Evolutionary conservation across 2,113 vertebrate species (phyloP), one percentile per base, ranked within the genome.

Genomic region (Arothron firmamentum): DNA sequence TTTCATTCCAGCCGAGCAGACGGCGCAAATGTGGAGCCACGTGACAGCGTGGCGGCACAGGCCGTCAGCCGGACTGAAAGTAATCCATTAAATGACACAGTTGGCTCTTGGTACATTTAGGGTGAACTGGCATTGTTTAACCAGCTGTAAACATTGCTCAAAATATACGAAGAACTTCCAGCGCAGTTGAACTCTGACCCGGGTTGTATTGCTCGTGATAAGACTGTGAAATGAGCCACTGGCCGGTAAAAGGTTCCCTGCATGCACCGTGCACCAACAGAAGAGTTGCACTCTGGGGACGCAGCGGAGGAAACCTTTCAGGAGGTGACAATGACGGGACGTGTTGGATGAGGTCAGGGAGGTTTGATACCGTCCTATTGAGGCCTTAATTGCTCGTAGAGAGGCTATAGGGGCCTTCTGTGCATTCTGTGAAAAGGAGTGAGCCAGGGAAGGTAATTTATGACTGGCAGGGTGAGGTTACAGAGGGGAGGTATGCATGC

Each of bases 401-500:
- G 84, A 84, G 57, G 77, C 80, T 83, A 83, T 81, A 84, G 69
- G 79, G 79, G 81, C 67, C 85, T 78, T 84, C 84, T 87, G 83
- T 85, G 84, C 85, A 86, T 78, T 67, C 82, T 81, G 77, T 87
- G 85, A 88, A 87, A 86, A 76, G 28, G 74, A 46, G 70, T 55
- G 56, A 72, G 62, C 68, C 63, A 28, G 71, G 51, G 65, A 74
- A 79, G 75, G 79, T 88, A 82, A 86, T 89, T 87, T 89, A 85
- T 87, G 82, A 89, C 80, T 74, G 74, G 81, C 74, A 76, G 85
- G 74, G 72, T 89, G 81, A 85, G 82, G 81, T 86, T 88, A 85
- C 84, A 80, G 59, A 59, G 62, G 59, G 60, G 64, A 82, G 82
- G 79, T 81, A 82, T 85, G 87, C 78, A 81, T 67, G 77, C 75